Evolutionary conservation across 2,113 vertebrate genomes (phyloP).

Genomic region (Tragelaphus imberbis): DNA sequence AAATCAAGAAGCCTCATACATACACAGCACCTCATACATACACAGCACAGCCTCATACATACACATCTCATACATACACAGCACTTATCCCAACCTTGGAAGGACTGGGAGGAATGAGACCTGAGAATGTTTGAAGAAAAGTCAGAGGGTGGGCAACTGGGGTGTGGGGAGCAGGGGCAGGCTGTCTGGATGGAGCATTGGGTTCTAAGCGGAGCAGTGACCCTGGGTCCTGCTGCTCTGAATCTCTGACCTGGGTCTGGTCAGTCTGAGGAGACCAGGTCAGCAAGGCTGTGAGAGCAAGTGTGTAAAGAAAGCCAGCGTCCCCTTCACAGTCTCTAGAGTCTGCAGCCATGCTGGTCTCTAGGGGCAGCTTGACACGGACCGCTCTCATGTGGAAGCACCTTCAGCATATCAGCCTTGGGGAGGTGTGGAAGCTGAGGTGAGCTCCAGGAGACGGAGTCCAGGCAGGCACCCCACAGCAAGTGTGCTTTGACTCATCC

Average conservation of each 20-base stretch:
- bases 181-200: not conserved
- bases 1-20: not conserved
- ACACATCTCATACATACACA: not conserved
- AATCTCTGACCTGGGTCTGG: not conserved
- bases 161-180: not conserved
- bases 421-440: not conserved
- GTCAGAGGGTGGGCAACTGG: not conserved
- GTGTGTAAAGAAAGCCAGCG: not conserved
- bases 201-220: not conserved
- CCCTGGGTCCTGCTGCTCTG: not conserved
- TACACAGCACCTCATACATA: not conserved
- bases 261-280: not conserved
- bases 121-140: not conserved
- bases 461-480: not conserved
- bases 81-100: not conserved
- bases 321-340: not conserved
- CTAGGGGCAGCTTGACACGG: not conserved
- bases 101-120: not conserved
- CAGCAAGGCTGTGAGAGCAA: not conserved
- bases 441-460: not conserved
- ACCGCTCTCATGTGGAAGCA: accelerated
- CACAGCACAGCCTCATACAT: not conserved
- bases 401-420: not conserved
- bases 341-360: not conserved
- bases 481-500: not conserved